Percentiles rank a stretch among this genome's conserved stretches.
Evolutionary conservation across 2,113 vertebrate genomes (phyloP).

Genomic region (Labrus mixtus): DNA sequence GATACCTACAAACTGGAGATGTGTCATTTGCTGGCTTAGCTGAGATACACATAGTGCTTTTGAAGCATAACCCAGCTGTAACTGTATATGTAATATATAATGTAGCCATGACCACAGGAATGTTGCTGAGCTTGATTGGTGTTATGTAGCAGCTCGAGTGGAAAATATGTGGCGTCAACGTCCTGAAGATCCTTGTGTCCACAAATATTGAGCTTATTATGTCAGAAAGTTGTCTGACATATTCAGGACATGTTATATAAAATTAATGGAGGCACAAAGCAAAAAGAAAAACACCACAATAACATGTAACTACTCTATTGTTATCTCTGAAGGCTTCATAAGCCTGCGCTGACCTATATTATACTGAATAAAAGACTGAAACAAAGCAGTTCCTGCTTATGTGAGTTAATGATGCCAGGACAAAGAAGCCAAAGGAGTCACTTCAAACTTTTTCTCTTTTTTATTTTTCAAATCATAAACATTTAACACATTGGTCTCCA

Average conservation of each 20-base stretch:
- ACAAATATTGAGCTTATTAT: constrained; percentile 59
- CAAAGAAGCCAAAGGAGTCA: constrained; percentile 66
- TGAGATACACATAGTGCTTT: constrained; percentile 51
- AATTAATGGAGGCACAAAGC: constrained; percentile 4
- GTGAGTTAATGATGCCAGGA: constrained; percentile 72
- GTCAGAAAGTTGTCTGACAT: constrained; percentile 40
- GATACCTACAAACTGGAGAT: constrained; percentile 53
- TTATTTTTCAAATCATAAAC: constrained; percentile 34
- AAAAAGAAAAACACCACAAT: constrained; percentile 11
- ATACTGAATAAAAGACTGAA: constrained; percentile 83
- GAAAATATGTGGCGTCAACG: constrained; percentile 61
- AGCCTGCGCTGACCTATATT: constrained; percentile 72
- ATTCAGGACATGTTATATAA: constrained; percentile 22
- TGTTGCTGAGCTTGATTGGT: constrained; percentile 56
- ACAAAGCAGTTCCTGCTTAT: constrained; percentile 74
- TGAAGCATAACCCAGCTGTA: constrained; percentile 61
- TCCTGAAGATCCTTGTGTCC: constrained; percentile 57
- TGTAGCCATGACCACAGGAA: constrained; percentile 61
- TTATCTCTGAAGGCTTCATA: neutral
- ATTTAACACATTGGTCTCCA: constrained; percentile 62
- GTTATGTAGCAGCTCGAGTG: constrained; percentile 58
- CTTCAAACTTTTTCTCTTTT: constrained; percentile 51
- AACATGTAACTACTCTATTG: constrained; percentile 1
- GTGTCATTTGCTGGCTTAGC: constrained; percentile 60
- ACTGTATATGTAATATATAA: constrained; percentile 53